Evolutionary conservation across 2,888 invertebrate species (phyloP).

Genomic region (Ochlodes sylvanus): DNA sequence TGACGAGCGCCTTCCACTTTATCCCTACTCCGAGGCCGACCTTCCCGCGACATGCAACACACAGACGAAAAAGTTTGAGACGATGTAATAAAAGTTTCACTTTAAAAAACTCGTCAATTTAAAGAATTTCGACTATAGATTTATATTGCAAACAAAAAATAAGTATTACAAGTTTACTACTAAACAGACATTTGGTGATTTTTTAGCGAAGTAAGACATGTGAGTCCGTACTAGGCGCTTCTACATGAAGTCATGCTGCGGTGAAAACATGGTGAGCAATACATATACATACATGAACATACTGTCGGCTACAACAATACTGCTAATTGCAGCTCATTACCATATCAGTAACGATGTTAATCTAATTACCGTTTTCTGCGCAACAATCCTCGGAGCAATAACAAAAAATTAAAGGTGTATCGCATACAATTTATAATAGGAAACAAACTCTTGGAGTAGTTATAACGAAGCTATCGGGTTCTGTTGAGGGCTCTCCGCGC

Average conservation of each 20-base stretch:
- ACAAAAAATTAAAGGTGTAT: neutral
- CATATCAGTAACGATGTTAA: neutral
- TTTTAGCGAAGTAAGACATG: neutral
- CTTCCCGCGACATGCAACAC: too few species aligned
- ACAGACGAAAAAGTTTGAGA: too few species aligned
- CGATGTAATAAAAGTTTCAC: too few species aligned
- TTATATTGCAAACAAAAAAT: too few species aligned
- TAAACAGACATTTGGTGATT: too few species aligned
- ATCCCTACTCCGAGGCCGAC: too few species aligned
- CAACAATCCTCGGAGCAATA: too few species aligned
- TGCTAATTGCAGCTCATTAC: neutral
- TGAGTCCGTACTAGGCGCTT: neutral
- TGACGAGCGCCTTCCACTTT: too few species aligned
- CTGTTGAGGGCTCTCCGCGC: neutral
- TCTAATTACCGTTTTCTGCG: neutral
- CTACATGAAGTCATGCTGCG: neutral
- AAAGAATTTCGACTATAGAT: too few species aligned
- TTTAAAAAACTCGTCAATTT: too few species aligned
- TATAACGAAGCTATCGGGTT: constrained; percentile 8
- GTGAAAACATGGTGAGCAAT: neutral
- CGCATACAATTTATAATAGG: neutral
- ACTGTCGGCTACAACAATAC: neutral
- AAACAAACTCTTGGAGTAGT: neutral
- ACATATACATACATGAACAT: neutral
- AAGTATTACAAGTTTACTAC: too few species aligned